Evolutionary conservation across 2,113 vertebrate genomes (phyloP).

Genomic region (Indicator indicator): DNA sequence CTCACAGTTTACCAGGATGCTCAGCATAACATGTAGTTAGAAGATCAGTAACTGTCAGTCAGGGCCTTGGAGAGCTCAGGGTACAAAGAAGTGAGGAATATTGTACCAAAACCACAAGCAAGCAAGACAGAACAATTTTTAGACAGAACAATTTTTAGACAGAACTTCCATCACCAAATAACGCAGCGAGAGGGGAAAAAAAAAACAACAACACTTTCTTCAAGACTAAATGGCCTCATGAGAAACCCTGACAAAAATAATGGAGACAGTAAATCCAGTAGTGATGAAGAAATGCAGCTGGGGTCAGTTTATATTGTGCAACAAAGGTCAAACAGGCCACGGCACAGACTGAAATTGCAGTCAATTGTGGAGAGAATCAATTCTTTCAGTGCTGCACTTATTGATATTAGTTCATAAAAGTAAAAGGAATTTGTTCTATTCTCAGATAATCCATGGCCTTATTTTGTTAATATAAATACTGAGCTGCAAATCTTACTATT

Average conservation of each 20-base stretch:
- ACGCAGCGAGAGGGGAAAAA: background rate
- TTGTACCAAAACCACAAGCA: background rate
- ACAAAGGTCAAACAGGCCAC: conserved; percentile 35
- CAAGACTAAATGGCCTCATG: background rate
- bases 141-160: background rate
- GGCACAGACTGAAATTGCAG: conserved; percentile 27
- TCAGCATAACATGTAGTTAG: background rate
- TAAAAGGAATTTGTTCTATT: conserved; percentile 72
- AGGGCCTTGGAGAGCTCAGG: background rate
- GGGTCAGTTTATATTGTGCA: conserved; percentile 61
- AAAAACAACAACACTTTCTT: background rate
- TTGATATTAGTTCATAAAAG: conserved; percentile 76
- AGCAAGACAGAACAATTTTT: background rate
- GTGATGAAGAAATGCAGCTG: conserved; percentile 11
- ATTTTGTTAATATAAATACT: conserved; percentile 54
- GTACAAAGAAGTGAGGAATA: background rate
- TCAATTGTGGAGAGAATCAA: conserved; percentile 42
- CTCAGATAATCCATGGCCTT: conserved; percentile 66
- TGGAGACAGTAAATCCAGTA: conserved; percentile 55
- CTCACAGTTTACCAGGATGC: background rate
- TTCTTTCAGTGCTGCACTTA: conserved; percentile 69
- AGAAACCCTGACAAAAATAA: background rate
- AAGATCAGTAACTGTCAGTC: background rate
- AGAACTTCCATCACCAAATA: background rate
- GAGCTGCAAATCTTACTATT: conserved; percentile 15